A percentile compares a stretch with the other conserved stretches of the same genome.
Conservation (phyloP, 1,140 invertebrate species). For the Meloidogyne floridensis region DNA sequence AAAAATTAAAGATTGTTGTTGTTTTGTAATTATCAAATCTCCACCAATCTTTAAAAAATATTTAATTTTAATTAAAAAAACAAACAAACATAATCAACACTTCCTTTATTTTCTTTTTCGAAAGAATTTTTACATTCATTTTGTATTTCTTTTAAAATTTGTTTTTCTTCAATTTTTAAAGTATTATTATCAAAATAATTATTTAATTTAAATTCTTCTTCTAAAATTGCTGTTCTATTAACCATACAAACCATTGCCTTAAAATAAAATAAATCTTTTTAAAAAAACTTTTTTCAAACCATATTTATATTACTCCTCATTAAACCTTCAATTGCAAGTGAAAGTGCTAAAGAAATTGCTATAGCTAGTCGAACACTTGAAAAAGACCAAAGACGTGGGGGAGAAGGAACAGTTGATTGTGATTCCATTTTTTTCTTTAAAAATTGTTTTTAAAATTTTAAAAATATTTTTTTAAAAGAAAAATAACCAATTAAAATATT, state of each 20-base stretch:
- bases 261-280: neutral
- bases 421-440: neutral
- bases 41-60: constrained; percentile 45
- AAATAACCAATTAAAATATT: neutral
- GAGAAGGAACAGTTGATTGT: neutral
- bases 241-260: constrained; percentile 59
- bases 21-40: constrained; percentile 55
- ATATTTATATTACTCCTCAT: constrained; percentile 64
- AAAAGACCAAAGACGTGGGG: constrained; percentile 53
- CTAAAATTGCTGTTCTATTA: constrained; percentile 47
- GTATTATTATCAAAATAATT: neutral
- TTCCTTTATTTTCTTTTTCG: neutral
- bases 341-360: constrained; percentile 58
- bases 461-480: neutral
- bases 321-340: constrained; percentile 62
- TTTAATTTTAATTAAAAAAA: neutral
- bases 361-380: constrained; percentile 51
- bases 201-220: constrained; percentile 6
- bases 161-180: neutral
- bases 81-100: neutral
- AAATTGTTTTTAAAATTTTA: neutral
- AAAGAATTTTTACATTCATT: constrained; percentile 14
- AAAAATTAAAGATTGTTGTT: constrained; percentile 58
- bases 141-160: neutral
- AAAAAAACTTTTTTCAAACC: constrained; percentile 23